Percentiles rank a stretch among this genome's conserved stretches.
phyloP scores from a whole-genome alignment of 2,888 invertebrate genomes.

The Matsumyia berberina region DNA sequence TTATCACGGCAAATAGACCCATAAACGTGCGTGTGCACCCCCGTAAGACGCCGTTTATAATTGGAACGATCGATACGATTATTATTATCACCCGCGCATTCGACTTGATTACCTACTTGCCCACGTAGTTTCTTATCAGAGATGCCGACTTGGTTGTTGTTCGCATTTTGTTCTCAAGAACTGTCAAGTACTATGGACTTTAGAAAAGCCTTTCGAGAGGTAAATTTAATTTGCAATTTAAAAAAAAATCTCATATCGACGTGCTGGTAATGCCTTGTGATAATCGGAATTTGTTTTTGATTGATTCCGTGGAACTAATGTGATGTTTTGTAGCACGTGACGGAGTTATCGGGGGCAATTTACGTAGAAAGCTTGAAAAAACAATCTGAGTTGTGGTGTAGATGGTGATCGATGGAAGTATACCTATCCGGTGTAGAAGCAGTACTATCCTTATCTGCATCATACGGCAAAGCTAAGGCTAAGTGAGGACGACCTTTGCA shows the following conservation, averaged over 20 bases:
- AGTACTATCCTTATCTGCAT: no score
- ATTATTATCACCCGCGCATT: slow-evolving; percentile 31
- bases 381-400: no score
- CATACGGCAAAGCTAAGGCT: no score
- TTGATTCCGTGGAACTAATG: not conserved
- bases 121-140: slow-evolving; percentile 29
- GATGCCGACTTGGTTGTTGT: slow-evolving; percentile 8
- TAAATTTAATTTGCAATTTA: not conserved
- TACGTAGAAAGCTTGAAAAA: slow-evolving; percentile 3
- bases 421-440: no score
- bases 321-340: slow-evolving; percentile 29
- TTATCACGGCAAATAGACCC: slow-evolving; percentile 4
- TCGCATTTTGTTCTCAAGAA: not conserved
- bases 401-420: no score
- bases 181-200: not conserved
- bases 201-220: not conserved
- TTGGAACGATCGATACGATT: slow-evolving; percentile 30
- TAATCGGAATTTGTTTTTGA: not conserved
- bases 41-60: slow-evolving; percentile 21
- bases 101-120: slow-evolving; percentile 9
- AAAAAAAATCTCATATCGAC: not conserved
- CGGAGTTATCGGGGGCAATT: not conserved
- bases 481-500: no score
- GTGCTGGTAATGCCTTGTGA: no score
- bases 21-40: not conserved